Percentiles rank a stretch among this genome's conserved stretches.
Evolutionary conservation across 2,888 invertebrate species (phyloP).

Genomic region (Aphidoletes aphidimyza): DNA sequence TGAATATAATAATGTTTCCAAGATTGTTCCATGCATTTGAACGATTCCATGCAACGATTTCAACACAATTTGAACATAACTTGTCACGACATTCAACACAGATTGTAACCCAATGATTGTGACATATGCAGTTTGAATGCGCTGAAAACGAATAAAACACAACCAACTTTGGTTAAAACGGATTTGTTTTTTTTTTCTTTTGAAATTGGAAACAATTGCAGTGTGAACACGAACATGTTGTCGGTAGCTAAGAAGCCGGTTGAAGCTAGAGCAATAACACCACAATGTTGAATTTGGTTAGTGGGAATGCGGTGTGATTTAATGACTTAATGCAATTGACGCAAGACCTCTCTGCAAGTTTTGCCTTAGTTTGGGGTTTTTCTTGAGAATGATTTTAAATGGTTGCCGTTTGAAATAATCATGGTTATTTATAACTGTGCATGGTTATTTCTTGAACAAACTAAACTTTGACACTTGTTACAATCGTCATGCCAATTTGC

Average conservation of each 20-base stretch:
- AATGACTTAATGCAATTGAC: not conserved
- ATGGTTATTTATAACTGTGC: too few relatives aligned
- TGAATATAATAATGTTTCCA: not conserved
- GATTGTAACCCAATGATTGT: not conserved
- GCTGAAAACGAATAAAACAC: not conserved
- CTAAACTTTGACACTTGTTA: too few relatives aligned
- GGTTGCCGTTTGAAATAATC: too few relatives aligned
- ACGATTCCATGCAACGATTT: not conserved
- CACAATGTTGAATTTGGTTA: too few relatives aligned
- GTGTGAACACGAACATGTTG: not conserved
- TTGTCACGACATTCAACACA: not conserved
- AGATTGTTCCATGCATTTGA: too few relatives aligned
- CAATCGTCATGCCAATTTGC: too few relatives aligned
- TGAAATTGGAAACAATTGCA: not conserved
- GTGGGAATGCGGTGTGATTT: not conserved
- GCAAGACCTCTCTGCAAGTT: too few relatives aligned
- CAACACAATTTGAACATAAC: not conserved
- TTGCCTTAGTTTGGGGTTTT: too few relatives aligned
- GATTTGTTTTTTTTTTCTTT: too few relatives aligned
- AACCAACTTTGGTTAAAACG: too few relatives aligned
- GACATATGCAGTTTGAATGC: conserved; percentile 21
- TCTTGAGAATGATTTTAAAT: too few relatives aligned
- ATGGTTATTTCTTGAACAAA: too few relatives aligned
- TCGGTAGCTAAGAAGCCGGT: not conserved
- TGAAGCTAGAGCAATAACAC: not conserved